A percentile compares a stretch with the other conserved stretches of the same genome.
These are phyloP conservation scores for Acleris cristana DNA, from an alignment of 2,888 invertebrate genomes.

Conservation along the genomic window DNA sequence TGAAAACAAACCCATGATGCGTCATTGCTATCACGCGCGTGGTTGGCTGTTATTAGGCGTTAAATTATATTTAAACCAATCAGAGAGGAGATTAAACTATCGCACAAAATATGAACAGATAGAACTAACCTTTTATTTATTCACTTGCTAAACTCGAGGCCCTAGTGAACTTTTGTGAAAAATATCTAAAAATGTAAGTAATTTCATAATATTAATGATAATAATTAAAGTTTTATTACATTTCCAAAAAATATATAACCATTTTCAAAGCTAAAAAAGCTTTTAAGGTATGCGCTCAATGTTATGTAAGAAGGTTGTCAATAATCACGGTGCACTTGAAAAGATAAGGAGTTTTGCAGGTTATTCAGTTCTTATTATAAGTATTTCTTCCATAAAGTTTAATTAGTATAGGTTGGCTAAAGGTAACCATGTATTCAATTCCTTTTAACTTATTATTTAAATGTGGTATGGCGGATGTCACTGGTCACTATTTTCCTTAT, in stretches of 20 bases:
- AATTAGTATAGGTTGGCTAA: background rate
- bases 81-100: slow-evolving; percentile 3
- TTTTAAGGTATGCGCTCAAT: slow-evolving; percentile 35
- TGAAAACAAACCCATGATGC: slow-evolving; percentile 19
- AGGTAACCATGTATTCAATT: too few relatives aligned
- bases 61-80: slow-evolving; percentile 15
- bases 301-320: slow-evolving; percentile 55
- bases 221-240: background rate
- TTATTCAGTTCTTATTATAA: background rate
- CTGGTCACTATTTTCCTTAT: slow-evolving; percentile 24
- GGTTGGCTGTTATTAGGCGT: slow-evolving; percentile 7
- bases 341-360: slow-evolving; percentile 21
- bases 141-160: slow-evolving; percentile 45
- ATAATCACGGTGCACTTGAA: slow-evolving; percentile 24
- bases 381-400: background rate
- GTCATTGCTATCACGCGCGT: slow-evolving; percentile 5
- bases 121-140: slow-evolving; percentile 44
- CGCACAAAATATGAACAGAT: slow-evolving; percentile 14
- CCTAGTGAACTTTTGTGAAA: slow-evolving; percentile 32
- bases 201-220: slow-evolving; percentile 18
- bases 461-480: slow-evolving; percentile 9
- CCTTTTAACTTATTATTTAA: too few relatives aligned
- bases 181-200: slow-evolving; percentile 48
- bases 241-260: background rate
- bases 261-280: background rate